Percentiles rank a stretch among this genome's conserved stretches.
phyloP scores from a whole-genome alignment of 2,888 invertebrate species.

The Glaucopsyche alexis region DNA sequence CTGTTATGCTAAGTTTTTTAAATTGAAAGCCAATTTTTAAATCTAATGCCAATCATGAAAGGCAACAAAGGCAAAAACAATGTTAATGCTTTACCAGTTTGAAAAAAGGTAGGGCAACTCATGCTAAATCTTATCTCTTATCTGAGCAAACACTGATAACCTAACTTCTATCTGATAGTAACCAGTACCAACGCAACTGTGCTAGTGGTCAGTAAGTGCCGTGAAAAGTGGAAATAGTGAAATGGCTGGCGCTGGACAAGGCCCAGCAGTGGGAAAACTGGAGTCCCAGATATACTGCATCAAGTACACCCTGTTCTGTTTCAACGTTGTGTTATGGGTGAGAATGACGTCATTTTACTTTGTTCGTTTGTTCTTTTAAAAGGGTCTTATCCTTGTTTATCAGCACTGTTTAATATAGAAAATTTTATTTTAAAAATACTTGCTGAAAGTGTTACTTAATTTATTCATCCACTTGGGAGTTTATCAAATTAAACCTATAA shows the following conservation, averaged over 20 bases:
- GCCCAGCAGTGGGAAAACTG: slow-evolving; percentile 79
- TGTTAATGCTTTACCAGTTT: slow-evolving; percentile 21
- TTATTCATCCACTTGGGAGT: too few relatives aligned
- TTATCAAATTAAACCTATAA: too few relatives aligned
- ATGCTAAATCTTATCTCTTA: slow-evolving; percentile 59
- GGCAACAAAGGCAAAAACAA: slow-evolving; percentile 30
- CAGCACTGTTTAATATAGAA: background rate
- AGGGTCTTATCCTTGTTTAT: too few relatives aligned
- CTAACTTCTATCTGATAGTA: slow-evolving; percentile 68
- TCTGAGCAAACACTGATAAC: slow-evolving; percentile 74
- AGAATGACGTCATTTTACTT: slow-evolving; percentile 55
- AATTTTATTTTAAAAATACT: background rate
- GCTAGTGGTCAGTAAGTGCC: slow-evolving; percentile 51
- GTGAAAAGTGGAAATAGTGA: slow-evolving; percentile 52
- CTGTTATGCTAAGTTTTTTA: too few relatives aligned
- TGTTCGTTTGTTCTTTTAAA: background rate
- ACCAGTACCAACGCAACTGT: slow-evolving; percentile 59
- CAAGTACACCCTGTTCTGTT: slow-evolving; percentile 90
- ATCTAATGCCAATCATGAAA: too few relatives aligned
- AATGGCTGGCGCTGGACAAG: slow-evolving; percentile 80
- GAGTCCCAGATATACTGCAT: slow-evolving; percentile 89
- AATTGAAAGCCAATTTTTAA: too few relatives aligned
- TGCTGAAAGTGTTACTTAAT: too few relatives aligned
- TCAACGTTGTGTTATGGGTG: slow-evolving; percentile 90
- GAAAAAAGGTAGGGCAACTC: slow-evolving; percentile 70